Evolutionary conservation across 2,888 invertebrate species (phyloP).

Genomic region (Tiphia femorata): DNA sequence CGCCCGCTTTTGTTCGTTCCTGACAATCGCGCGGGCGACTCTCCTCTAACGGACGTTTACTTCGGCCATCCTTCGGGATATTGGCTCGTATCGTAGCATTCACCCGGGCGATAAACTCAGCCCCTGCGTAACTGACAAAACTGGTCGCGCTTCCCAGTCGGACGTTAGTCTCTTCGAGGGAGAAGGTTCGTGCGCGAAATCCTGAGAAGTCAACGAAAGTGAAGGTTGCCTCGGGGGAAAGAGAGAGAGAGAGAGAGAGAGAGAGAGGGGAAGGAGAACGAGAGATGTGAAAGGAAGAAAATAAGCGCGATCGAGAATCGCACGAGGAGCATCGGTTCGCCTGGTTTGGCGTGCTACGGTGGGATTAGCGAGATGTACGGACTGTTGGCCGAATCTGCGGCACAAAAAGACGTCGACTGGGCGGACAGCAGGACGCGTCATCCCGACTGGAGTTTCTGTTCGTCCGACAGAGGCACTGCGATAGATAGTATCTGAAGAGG

Average conservation of each 20-base stretch:
- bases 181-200: not conserved
- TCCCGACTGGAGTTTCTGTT: constrained; percentile 45
- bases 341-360: constrained; percentile 47
- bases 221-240: not conserved
- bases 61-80: no score
- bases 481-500: constrained; percentile 63
- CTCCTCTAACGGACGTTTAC: no score
- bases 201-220: not conserved
- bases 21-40: no score
- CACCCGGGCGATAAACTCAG: no score
- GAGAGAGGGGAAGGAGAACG: not conserved
- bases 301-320: constrained; percentile 39
- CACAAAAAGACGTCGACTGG: constrained; percentile 47
- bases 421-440: constrained; percentile 50
- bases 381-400: constrained; percentile 18
- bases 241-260: constrained; percentile 1
- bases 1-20: no score
- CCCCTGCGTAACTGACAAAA: no score
- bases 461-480: constrained; percentile 57
- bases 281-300: constrained; percentile 20
- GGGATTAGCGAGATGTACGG: constrained; percentile 47
- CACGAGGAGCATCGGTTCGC: constrained; percentile 47
- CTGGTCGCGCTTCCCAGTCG: no score
- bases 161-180: no score
- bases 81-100: no score